phyloP scores from a whole-genome alignment of 2,113 vertebrate genomes.

The Zingel zingel region DNA sequence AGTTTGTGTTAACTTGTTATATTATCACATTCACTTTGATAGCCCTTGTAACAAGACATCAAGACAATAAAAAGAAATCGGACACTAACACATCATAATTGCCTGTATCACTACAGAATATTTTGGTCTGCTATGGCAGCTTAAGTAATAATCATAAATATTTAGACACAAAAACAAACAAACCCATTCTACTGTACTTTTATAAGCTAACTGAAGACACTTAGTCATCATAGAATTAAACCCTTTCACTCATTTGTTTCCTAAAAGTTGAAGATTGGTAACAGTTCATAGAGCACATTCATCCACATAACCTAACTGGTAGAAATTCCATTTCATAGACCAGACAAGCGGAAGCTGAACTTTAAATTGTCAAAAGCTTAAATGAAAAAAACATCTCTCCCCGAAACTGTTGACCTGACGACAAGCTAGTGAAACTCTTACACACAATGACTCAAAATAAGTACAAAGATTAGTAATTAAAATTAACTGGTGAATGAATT shows the following conservation, averaged over 20 bases:
- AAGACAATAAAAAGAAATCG: background rate
- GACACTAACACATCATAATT: background rate
- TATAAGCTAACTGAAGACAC: background rate
- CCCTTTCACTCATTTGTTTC: background rate
- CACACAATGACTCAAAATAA: background rate
- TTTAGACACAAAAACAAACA: background rate
- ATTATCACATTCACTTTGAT: no score
- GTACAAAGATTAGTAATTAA: background rate
- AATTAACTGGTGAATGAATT: background rate
- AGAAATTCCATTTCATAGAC: background rate
- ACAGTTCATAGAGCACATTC: background rate
- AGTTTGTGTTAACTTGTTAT: no score
- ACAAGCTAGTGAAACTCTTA: background rate
- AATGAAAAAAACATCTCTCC: constrained; percentile 4
- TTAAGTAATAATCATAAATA: background rate
- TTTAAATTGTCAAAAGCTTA: constrained; percentile 11
- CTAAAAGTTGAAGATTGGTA: background rate
- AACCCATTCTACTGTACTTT: background rate
- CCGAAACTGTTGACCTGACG: background rate
- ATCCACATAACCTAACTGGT: background rate
- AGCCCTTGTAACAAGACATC: constrained; percentile 12
- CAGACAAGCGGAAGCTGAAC: background rate
- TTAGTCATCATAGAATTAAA: background rate
- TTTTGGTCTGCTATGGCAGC: background rate
- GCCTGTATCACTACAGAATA: background rate